These are phyloP conservation scores for Latheticus oryzae DNA, from an alignment of 2,888 invertebrate genomes.

Conservation along the genomic window DNA sequence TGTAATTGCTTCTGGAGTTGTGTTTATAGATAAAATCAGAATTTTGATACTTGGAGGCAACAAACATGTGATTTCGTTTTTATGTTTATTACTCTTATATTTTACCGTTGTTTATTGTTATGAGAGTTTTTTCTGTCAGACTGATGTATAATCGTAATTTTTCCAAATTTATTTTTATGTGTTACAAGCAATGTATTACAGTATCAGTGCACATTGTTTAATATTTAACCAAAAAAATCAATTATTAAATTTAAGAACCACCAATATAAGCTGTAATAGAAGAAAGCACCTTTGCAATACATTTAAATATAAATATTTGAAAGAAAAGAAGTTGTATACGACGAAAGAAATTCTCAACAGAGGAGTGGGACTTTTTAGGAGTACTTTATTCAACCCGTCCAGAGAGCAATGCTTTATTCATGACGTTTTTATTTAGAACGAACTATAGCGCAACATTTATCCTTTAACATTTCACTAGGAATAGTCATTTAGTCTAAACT, in stretches of 20 bases:
- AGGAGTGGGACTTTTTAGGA: conserved; percentile 8
- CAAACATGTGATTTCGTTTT: no score
- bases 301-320: conserved; percentile 25
- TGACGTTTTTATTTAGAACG: conserved; percentile 27
- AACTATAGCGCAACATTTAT: conserved; percentile 5
- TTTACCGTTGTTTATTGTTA: no score
- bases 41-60: no score
- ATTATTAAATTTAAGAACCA: neutral
- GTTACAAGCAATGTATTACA: neutral
- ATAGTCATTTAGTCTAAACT: conserved; percentile 22
- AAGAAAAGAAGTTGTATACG: conserved; percentile 7
- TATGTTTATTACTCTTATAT: no score
- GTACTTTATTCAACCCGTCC: conserved; percentile 13
- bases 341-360: conserved; percentile 21
- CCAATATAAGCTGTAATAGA: conserved; percentile 3
- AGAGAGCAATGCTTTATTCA: conserved; percentile 26
- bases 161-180: conserved; percentile 2
- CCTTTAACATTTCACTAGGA: neutral
- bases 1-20: no score
- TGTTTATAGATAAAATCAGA: no score
- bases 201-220: conserved; percentile 5
- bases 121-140: no score
- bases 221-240: neutral
- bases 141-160: no score
- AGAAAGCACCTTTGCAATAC: conserved; percentile 5